Percentiles rank a stretch among this genome's conserved stretches.
These are phyloP conservation scores for Zapus hudsonius DNA, from an alignment of 2,113 vertebrate species.

Conservation along the genomic window DNA sequence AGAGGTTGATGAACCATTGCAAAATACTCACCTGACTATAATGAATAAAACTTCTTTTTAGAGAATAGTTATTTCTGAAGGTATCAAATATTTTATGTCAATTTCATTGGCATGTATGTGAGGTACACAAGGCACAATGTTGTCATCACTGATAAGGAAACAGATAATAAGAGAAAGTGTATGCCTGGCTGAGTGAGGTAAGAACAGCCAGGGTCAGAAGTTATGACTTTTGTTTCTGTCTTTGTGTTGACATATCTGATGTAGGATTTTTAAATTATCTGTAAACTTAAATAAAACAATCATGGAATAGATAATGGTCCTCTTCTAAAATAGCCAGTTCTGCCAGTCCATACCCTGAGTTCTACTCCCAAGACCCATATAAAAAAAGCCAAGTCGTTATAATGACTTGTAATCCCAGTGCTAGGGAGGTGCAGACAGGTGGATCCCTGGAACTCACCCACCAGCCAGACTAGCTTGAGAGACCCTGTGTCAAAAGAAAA, in stretches of 20 bases:
- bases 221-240: neutral
- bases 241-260: neutral
- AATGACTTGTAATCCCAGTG: too few relatives aligned
- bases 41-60: neutral
- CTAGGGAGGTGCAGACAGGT: too few relatives aligned
- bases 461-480: too few relatives aligned
- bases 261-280: neutral
- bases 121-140: neutral
- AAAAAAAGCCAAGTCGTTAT: too few relatives aligned
- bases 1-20: neutral
- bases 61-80: neutral
- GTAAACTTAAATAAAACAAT: neutral
- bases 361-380: too few relatives aligned
- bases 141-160: slow-evolving; percentile 20
- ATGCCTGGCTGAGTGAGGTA: neutral
- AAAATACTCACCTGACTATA: slow-evolving; percentile 3
- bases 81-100: neutral
- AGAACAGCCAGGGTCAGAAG: neutral
- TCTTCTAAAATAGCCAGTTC: neutral
- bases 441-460: too few relatives aligned
- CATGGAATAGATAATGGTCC: neutral
- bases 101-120: neutral
- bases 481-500: too few relatives aligned
- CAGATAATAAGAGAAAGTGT: neutral
- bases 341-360: neutral